Base-by-base conservation (phyloP, 2,888 invertebrate species). In the Lycaena phlaeas region DNA sequence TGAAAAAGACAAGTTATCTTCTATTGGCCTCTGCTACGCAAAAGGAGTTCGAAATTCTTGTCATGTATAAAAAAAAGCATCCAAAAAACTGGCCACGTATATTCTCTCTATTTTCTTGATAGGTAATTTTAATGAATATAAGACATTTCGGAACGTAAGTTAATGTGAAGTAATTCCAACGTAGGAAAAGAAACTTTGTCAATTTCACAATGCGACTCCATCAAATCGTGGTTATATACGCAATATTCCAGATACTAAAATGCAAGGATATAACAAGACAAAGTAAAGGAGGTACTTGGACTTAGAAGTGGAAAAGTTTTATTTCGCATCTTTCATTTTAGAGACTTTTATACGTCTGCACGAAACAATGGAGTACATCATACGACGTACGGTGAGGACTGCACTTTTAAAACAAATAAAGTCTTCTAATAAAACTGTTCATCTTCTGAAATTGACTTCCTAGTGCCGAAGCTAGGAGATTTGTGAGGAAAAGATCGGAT, bases 341-440 rank as follows among this genome's bases (percentile, higher is more conserved):
- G 44, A 49, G 42, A 28, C 41, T 41, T 36, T 41, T 41, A 36
- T 36, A 28, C 31, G 40, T 40, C 40, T 31, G 39, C 30, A 12
- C 31, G 40, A 40, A 40, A 40, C 40, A 40, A 40, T 31, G 31
- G 27, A 30, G 31, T 15, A 40, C 31, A 9, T 34, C 34, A 18
- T 34, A 34, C 34, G 34, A 7, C 22, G 34, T 9, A 34, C 22
- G 18, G 34, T 27, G 39, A 31, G 30, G 39, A 22, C 46, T 48
- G 39, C 43, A 41, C 42, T 55, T 61, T 58, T 64, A 61, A 61
- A 63, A 63, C 60, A 42, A 44, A 47, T 45, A 52, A 54, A 69
- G 50, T 64, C 67, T 68, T 54, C 57, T 57, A 64, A 68, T 70
- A 70, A 66, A 70, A 64, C 59, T 59, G 58, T 53, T 61, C 59